Base-by-base conservation (phyloP, 2,113 vertebrate genomes). In the Leiothrix lutea region DNA sequence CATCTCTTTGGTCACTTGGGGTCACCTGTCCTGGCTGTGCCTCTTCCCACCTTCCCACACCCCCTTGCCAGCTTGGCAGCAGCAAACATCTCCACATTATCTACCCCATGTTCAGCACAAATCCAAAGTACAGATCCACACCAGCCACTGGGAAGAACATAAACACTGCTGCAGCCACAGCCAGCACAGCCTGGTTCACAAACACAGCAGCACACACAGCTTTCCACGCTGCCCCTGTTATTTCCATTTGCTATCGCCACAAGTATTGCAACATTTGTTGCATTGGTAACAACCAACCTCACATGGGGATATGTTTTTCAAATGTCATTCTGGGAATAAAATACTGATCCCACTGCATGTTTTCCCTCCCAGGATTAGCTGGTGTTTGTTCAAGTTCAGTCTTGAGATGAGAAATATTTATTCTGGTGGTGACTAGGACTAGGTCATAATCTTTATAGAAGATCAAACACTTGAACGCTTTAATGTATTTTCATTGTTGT, bases 61-160 rank as follows among this genome's bases (percentile, higher is more conserved):
- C 3, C 9, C 24, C 9, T 69, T 19, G 29, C 53, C 60, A 21
- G 11, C 0, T 0, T 24, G 22, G 36, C 45, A 69, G 4, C 15
- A 36, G 18, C 42, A 83, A 54, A 56, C 22, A 42, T 40, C 47
- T 61, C 21, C 16, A 9, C 12, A 19, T 62, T 42, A 47, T 28
- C 31, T 26, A 8, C 25, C 8, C 31, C 0, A 2, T 28, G 33
- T 21, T 47, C 54, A 61, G n/a, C n/a, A 54, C 47, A 90, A 75
- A 82, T 42, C 17, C 31, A 28, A 26, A 83, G 48, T 8, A 61
- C 9, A 36, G 35, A n/a, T 29, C 35, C 40, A 26, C 3, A 26
- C 9, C 29, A 82, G 70, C 13, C 24, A 40, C 47, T 40, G n/a
- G 51, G n/a, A 53, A 40, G 40, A 40, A 89, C 4, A 36, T 33